phyloP scores from a whole-genome alignment of 2,888 invertebrate genomes.

The Tetropium fuscum region DNA sequence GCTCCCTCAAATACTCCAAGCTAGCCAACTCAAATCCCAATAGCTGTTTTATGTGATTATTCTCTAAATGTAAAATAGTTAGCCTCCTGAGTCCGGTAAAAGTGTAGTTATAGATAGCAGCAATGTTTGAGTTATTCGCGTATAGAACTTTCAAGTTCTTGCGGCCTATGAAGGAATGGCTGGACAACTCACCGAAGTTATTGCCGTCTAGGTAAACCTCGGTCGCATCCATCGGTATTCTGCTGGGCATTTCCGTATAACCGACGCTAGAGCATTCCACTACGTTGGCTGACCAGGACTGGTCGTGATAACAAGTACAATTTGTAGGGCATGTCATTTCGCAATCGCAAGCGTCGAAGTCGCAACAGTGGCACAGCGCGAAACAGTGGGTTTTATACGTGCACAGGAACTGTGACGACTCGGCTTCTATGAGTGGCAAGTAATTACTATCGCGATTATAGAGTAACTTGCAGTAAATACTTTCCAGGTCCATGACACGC shows the following conservation, averaged over 20 bases:
- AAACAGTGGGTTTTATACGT: constrained; percentile 94
- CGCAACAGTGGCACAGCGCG: constrained; percentile 95
- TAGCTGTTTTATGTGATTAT: constrained; percentile 84
- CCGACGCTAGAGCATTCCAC: constrained; percentile 89
- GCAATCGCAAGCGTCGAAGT: constrained; percentile 97
- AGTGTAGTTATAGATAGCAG: constrained; percentile 87
- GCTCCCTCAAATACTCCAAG: constrained; percentile 84
- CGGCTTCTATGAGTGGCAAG: constrained; percentile 87
- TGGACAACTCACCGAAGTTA: constrained; percentile 86
- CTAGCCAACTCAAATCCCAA: constrained; percentile 86
- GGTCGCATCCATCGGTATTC: constrained; percentile 95
- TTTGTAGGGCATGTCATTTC: constrained; percentile 96
- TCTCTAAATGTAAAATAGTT: constrained; percentile 86
- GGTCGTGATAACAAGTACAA: constrained; percentile 96
- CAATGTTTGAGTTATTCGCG: constrained; percentile 90
- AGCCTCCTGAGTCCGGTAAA: constrained; percentile 88
- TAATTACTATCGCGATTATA: constrained; percentile 88
- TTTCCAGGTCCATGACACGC: constrained; percentile 90
- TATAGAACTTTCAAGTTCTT: constrained; percentile 90
- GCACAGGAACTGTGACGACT: constrained; percentile 91
- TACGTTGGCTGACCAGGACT: constrained; percentile 92
- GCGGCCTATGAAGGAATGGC: constrained; percentile 91
- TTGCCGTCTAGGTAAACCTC: constrained; percentile 95
- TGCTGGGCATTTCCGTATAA: constrained; percentile 85
- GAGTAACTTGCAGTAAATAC: constrained; percentile 88